Evolutionary conservation across 64 coral and sea anemone genomes (phyloP), one percentile per base, ranked within the genome.

Genomic region (Actinia equina): DNA sequence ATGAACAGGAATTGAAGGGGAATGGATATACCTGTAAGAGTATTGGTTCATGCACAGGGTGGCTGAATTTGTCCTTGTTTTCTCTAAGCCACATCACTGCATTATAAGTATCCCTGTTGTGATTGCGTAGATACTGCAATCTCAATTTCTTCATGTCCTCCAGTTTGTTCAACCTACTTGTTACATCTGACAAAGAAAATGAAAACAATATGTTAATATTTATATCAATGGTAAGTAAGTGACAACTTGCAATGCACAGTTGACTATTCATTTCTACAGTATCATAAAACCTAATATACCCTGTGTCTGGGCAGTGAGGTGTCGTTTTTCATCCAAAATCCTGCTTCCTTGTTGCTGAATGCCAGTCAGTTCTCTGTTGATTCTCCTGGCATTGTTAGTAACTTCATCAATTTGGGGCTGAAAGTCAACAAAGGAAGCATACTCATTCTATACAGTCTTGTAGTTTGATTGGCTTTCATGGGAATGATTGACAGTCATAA

Each of bases 91-190:
- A 98, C 80, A 98, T 92, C 9, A 98, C 93, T 62, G 96, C 96
- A 93, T 98, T 98, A 51, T 95, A 98, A 9, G 96, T 98, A 57
- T 98, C 96, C 44, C 77, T 84, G 82, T 77, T 80, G 53, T 77
- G 87, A 26, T 89, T 94, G 9, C 96, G 84, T 7, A 99, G 62
- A 55, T 86, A 60, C 20, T 99, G 91, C 53, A 99, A 67, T 0
- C 96, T 90, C 53, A 88, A 89, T 69, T 99, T 99, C 54, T 91
- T 94, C 93, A 92, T 99, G 44, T 99, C 96, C 62, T 99, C 96
- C 45, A 99, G 86, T 79, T 86, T 77, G 82, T 83, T 82, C n/a
- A 99, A 85, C 80, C 93, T 90, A 55, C 82, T 85, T 83, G 85
- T 92, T 11, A 95, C 78, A 89, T 89, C 96, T 99, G 79, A 19